Percentiles rank a stretch among this genome's conserved stretches.
Evolutionary conservation across 2,113 vertebrate species (phyloP).

Genomic region (Numida meleagris): DNA sequence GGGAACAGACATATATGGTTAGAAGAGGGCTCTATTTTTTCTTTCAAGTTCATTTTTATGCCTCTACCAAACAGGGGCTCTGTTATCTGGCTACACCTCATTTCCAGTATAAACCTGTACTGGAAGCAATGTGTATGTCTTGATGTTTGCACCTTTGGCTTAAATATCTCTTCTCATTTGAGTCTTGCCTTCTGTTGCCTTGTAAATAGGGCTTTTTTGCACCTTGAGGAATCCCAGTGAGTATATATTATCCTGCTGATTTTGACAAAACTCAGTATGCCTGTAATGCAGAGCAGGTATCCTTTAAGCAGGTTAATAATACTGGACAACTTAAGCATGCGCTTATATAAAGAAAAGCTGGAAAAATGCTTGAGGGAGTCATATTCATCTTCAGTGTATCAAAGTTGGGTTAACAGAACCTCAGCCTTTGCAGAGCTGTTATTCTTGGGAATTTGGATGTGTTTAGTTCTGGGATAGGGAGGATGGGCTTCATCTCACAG

Average conservation of each 20-base stretch:
- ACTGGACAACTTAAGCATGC: neutral
- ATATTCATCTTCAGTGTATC: neutral
- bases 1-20: conserved; percentile 40
- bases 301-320: neutral
- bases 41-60: neutral
- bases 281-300: neutral
- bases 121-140: neutral
- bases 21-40: neutral
- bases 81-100: neutral
- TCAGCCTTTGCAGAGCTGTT: neutral
- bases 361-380: neutral
- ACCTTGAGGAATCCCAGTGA: neutral
- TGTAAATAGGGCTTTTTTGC: neutral
- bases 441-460: neutral
- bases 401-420: neutral
- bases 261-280: neutral
- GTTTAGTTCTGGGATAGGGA: neutral
- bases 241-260: neutral
- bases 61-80: neutral
- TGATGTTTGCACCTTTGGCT: neutral
- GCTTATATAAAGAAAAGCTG: neutral
- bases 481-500: neutral
- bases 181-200: neutral
- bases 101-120: neutral
- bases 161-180: neutral